These are phyloP conservation scores for Mesochorus sp. DNA, from an alignment of 2,888 invertebrate species.

Conservation along the genomic window DNA sequence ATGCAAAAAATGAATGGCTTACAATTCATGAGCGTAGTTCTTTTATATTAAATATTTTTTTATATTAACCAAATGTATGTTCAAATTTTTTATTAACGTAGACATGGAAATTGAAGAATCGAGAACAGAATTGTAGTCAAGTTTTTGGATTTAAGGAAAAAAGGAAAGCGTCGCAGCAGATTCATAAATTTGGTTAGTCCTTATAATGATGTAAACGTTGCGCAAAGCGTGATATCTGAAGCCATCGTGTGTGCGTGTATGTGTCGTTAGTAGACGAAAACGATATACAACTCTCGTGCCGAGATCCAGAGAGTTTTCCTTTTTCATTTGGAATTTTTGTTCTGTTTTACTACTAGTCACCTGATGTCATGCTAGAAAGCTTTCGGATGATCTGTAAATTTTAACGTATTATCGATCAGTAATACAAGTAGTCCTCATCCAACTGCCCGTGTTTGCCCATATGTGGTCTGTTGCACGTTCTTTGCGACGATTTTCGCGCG, in stretches of 20 bases:
- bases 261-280: constrained; percentile 46
- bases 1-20: too few relatives aligned
- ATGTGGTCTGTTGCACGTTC: constrained; percentile 73
- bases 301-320: constrained; percentile 14
- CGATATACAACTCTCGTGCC: constrained; percentile 40
- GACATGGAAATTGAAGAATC: neutral
- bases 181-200: neutral
- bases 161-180: constrained; percentile 16
- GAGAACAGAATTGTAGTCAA: neutral
- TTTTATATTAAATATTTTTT: too few relatives aligned
- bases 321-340: constrained; percentile 15
- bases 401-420: constrained; percentile 77
- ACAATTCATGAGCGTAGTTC: too few relatives aligned
- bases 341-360: constrained; percentile 68
- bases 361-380: constrained; percentile 78
- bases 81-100: neutral
- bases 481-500: constrained; percentile 72
- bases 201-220: neutral
- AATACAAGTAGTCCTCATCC: constrained; percentile 80
- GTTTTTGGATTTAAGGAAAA: neutral
- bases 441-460: constrained; percentile 70
- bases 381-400: constrained; percentile 69
- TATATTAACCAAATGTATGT: too few relatives aligned
- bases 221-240: constrained; percentile 64
- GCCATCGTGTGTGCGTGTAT: constrained; percentile 55